Conservation (phyloP, 2,113 vertebrate genomes). For the Mormyrus lacerda region DNA sequence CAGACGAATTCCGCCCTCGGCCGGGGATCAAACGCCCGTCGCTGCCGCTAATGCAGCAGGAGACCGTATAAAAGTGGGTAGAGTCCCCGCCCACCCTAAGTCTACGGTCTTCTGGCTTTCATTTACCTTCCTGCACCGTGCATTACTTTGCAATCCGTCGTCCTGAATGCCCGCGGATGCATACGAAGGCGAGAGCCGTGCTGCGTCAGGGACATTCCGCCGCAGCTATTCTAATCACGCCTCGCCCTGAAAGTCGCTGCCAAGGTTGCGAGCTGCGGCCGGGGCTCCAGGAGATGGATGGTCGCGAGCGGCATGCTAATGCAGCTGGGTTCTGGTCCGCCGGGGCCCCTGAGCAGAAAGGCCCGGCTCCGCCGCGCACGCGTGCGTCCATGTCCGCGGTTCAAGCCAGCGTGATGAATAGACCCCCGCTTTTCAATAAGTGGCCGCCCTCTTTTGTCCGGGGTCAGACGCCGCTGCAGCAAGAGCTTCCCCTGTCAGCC, state of each 20-base stretch:
- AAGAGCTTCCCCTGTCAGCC: conserved; percentile 46
- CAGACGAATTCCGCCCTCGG: background rate
- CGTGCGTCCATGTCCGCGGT: background rate
- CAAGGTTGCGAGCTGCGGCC: background rate
- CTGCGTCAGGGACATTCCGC: background rate
- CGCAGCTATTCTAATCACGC: background rate
- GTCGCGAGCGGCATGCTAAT: background rate
- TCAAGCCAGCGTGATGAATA: background rate
- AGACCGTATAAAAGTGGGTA: background rate
- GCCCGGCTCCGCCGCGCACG: background rate
- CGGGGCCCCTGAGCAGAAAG: background rate
- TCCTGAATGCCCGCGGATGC: background rate
- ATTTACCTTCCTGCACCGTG: background rate
- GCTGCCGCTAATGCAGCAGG: background rate
- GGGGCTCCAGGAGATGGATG: background rate
- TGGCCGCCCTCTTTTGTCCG: conserved; percentile 51
- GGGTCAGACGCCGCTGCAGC: conserved; percentile 58
- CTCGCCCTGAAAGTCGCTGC: background rate
- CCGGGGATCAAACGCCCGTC: background rate
- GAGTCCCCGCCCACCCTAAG: background rate
- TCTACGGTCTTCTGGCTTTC: background rate
- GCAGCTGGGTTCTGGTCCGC: background rate
- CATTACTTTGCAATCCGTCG: background rate
- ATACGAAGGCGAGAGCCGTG: background rate
- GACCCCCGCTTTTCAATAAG: background rate